Percentiles rank a stretch among this genome's conserved stretches.
Conservation (phyloP, 2,113 vertebrate species). For the Leucopsar rothschildi region DNA sequence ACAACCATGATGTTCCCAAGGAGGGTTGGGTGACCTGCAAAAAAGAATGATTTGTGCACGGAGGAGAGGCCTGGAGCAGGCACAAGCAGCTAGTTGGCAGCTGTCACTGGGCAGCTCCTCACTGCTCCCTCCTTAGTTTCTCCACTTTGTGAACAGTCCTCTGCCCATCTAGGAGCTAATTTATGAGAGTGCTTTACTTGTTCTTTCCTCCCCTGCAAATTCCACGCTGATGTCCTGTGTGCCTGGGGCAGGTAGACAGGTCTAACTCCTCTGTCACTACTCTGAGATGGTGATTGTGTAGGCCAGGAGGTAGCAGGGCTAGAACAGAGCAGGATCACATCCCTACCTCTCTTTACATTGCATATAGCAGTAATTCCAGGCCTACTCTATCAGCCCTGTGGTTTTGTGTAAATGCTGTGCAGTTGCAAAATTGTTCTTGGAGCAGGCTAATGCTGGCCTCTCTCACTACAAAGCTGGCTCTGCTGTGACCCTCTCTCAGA, state of each 20-base stretch:
- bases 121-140: not conserved
- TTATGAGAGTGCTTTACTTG: not conserved
- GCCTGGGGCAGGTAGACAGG: not conserved
- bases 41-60: fast-evolving
- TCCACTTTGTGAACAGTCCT: not conserved
- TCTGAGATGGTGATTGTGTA: not conserved
- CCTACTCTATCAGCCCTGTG: not conserved
- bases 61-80: not conserved
- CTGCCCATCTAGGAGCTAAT: not conserved
- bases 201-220: not conserved
- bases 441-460: not conserved
- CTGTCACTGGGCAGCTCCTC: not conserved
- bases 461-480: not conserved
- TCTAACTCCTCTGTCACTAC: not conserved
- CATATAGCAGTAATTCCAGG: not conserved
- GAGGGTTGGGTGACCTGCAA: not conserved
- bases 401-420: not conserved
- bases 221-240: not conserved
- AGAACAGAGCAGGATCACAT: not conserved
- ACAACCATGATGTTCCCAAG: not conserved
- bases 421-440: not conserved
- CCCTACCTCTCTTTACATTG: not conserved
- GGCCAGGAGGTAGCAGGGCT: not conserved
- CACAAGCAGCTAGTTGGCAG: not conserved
- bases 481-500: not conserved